Evolutionary conservation across 2,888 invertebrate species (phyloP).

Genomic region (Dolichomitus sp.): DNA sequence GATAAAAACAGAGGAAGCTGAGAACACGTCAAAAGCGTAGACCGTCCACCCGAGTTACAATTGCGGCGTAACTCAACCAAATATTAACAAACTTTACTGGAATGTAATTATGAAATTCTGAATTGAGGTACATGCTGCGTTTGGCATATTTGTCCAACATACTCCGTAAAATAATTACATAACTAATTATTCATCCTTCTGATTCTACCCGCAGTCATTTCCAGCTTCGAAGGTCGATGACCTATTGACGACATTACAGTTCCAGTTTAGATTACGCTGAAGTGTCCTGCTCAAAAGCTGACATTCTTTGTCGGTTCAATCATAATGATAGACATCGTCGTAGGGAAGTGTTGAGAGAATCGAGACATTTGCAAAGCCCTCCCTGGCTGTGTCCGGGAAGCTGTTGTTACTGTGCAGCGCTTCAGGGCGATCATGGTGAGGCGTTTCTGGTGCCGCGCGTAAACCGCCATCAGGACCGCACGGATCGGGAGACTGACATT

Average conservation of each 20-base stretch:
- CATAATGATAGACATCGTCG: slow-evolving; percentile 8
- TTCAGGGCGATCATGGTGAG: slow-evolving; percentile 10
- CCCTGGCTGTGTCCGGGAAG: slow-evolving; percentile 48
- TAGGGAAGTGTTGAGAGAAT: slow-evolving; percentile 3
- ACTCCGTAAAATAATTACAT: neutral
- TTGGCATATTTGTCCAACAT: neutral
- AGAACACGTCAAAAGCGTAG: neutral
- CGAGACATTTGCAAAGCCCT: slow-evolving; percentile 21
- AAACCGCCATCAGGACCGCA: slow-evolving; percentile 42
- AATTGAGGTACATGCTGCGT: neutral
- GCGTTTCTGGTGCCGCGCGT: slow-evolving; percentile 11
- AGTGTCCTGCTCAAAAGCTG: neutral
- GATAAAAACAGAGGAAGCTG: neutral
- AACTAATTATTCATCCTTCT: neutral
- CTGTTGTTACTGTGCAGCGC: slow-evolving; percentile 30
- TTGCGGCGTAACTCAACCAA: neutral
- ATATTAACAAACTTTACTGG: neutral
- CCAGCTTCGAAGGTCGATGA: neutral
- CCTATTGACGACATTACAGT: neutral
- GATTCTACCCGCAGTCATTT: neutral
- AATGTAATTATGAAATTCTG: neutral
- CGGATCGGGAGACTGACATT: slow-evolving; percentile 72
- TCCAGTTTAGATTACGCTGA: neutral
- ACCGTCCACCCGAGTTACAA: neutral
- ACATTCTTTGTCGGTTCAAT: neutral